Evolutionary conservation across 2,113 vertebrate species (phyloP).

Genomic region (Elachura formosa): DNA sequence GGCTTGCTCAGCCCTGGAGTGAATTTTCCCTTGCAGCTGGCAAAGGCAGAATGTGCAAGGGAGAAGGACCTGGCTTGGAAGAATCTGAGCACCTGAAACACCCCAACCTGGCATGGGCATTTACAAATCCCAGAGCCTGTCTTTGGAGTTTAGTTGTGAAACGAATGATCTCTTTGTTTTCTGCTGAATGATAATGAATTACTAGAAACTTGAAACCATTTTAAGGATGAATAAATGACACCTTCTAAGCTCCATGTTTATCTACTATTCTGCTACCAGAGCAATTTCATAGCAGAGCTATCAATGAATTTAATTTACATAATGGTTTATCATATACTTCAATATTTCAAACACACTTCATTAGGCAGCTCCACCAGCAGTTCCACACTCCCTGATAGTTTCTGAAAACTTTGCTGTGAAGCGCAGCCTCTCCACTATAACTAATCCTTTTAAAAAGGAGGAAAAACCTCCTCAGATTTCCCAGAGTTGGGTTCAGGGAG

Average conservation of each 20-base stretch:
- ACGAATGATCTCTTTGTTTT: conserved; percentile 57
- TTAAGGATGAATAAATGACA: conserved; percentile 63
- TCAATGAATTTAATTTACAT: conserved; percentile 55
- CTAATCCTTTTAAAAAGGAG: not conserved
- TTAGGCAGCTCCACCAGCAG: conserved; percentile 31
- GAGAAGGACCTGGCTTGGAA: not conserved
- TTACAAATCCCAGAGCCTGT: not conserved
- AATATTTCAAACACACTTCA: conserved; percentile 45
- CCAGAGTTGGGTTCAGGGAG: not conserved
- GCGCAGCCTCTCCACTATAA: not conserved
- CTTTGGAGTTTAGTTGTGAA: not conserved
- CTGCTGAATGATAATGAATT: conserved; percentile 38
- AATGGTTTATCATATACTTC: conserved; percentile 44
- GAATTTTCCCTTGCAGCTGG: not conserved
- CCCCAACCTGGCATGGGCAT: not conserved
- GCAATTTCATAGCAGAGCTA: conserved; percentile 50
- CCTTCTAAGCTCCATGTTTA: conserved; percentile 61
- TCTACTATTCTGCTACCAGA: conserved; percentile 56
- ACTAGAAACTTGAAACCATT: conserved; percentile 33
- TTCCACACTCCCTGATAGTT: not conserved
- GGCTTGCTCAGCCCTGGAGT: not conserved
- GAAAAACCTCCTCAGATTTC: not conserved
- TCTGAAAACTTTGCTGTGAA: not conserved
- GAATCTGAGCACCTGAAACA: not conserved
- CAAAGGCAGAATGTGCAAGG: not conserved